Base-by-base conservation (phyloP, 2,113 vertebrate genomes). In the Sterna hirundo region DNA sequence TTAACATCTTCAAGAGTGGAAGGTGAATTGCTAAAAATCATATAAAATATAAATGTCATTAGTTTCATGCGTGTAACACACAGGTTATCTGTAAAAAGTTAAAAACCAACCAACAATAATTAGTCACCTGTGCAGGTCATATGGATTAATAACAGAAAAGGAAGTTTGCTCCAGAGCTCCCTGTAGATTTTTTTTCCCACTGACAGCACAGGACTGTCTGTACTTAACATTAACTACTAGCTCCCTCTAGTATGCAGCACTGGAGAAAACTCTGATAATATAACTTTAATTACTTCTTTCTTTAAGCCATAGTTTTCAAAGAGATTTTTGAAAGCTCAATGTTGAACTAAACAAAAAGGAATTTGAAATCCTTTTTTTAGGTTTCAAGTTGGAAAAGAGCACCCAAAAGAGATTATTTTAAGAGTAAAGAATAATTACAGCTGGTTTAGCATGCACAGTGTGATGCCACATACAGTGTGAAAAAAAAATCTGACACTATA, bases 221-320 rank as follows among this genome's bases (percentile, higher is more conserved):
- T 58, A 27, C 62, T 38, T 40, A 44, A 4, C 12, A 16, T 68
- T 83, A 94, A 70, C 86, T 66, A 1, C 46, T 77, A 62, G n/a
- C 89, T 95, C 84, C 58, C 58, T 88, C 70, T 94, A 86, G 81
- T 40, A 89, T 20, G 30, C 58, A 76, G 29, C 62, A 36, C 4
- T 3, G 1, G 66, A 66, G 79, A 80, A 90, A 93, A 74, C 42
- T 69, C 84, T 61, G 36, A 52, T 58, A 52, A 32, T 32, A 2
- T 16, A 74, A 89, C 68, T 70, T 84, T 87, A 69, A 94, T 97
- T 91, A 77, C 68, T 86, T 85, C 58, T 84, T 90, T 65, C 49
- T 95, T 89, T 88, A 80, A 86, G 71, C 36, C 36, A 21, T n/a
- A 17, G 13, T 74, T 94, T 96, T 72, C 62, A 74, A 80, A 82